Percentiles rank a stretch among this genome's conserved stretches.
Conservation (phyloP, 2,888 invertebrate genomes). For the Meteorus cinctellus region DNA sequence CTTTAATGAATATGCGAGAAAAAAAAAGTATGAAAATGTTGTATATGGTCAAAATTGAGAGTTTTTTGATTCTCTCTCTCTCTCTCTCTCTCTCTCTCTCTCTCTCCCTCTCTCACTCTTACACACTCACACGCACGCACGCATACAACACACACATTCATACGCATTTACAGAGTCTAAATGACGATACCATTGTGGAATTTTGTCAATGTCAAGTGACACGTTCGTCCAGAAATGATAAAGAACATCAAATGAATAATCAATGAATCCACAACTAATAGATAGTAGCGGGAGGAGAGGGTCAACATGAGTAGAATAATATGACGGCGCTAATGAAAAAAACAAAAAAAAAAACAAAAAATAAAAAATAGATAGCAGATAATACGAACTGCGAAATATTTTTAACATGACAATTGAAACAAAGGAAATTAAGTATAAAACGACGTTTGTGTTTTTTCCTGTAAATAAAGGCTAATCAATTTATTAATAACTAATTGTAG, state of each 20-base stretch:
- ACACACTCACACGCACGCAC: neutral
- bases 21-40: neutral
- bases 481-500: slow-evolving; percentile 64
- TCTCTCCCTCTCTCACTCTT: neutral
- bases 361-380: slow-evolving; percentile 27
- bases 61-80: neutral
- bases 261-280: slow-evolving; percentile 1
- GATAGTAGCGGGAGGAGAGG: neutral
- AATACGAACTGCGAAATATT: slow-evolving; percentile 38
- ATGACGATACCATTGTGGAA: slow-evolving; percentile 34
- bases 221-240: slow-evolving; percentile 48
- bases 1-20: neutral
- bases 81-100: neutral
- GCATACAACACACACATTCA: neutral
- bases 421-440: slow-evolving; percentile 28
- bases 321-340: slow-evolving; percentile 26
- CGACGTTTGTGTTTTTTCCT: slow-evolving; percentile 45
- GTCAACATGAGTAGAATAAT: neutral
- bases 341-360: too few species aligned
- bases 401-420: slow-evolving; percentile 42
- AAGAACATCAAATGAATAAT: slow-evolving; percentile 31
- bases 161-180: slow-evolving; percentile 51
- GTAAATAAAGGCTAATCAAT: slow-evolving; percentile 66
- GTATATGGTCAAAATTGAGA: neutral
- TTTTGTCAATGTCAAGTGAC: slow-evolving; percentile 17